A percentile compares a stretch with the other conserved stretches of the same genome.
Evolutionary conservation across 2,797 vertebrate genomes (phyloP).

Genomic region (Tiaroga cobitis): DNA sequence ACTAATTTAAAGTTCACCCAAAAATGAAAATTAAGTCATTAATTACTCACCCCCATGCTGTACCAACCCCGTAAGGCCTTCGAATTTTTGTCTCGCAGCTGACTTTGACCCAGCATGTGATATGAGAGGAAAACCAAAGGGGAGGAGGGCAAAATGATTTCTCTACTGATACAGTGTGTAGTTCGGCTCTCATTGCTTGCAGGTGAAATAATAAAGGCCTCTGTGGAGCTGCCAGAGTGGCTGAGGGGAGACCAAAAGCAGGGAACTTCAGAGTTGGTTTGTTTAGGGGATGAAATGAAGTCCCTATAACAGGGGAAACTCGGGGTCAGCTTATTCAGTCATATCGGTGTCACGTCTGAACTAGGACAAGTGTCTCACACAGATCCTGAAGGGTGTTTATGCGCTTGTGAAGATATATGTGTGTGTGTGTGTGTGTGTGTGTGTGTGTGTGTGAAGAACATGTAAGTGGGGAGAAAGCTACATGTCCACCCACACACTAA

Average conservation of each 20-base stretch:
- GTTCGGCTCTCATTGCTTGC: conserved; percentile 67
- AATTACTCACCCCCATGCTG: too few species aligned
- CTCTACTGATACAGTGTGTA: conserved; percentile 50
- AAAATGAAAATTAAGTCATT: too few species aligned
- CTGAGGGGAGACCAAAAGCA: neutral
- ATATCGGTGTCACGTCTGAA: neutral
- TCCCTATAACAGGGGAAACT: conserved; percentile 1
- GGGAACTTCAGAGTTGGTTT: neutral
- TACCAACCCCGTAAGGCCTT: too few species aligned
- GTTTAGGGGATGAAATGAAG: conserved; percentile 21
- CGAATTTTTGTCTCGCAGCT: neutral
- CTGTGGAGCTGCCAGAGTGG: conserved; percentile 42
- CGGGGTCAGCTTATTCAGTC: neutral
- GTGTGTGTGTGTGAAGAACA: conserved; percentile 9
- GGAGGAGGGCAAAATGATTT: conserved; percentile 41
- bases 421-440: neutral
- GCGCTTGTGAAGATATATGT: neutral
- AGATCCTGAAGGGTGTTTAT: conserved; percentile 22
- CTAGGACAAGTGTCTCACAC: conserved; percentile 14
- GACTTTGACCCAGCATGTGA: conserved; percentile 30
- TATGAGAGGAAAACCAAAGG: conserved; percentile 9
- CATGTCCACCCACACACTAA: conserved; percentile 45
- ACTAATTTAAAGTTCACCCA: too few species aligned
- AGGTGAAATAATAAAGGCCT: conserved; percentile 74
- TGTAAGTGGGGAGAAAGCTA: conserved; percentile 41